Base-by-base conservation (phyloP, 30 jellyfish, hydroid and myxozoan genomes). In the Morbakka virulenta region DNA sequence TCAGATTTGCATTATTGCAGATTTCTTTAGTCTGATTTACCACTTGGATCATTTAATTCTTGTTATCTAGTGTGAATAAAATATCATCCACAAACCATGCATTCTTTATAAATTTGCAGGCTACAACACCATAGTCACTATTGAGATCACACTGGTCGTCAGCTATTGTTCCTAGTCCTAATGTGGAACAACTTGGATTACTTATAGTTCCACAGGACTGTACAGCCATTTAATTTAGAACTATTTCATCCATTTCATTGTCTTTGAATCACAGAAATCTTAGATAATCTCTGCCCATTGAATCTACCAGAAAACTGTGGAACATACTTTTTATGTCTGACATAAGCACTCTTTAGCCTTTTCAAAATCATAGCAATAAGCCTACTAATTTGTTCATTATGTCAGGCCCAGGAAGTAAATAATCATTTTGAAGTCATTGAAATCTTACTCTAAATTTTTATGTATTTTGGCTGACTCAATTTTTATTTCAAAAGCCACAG, bases 321-420 rank as follows among this genome's bases (percentile, higher is more conserved):
- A 83, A 83, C 88, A 83, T 83, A 21, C 50, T 69, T 48, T 72
- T 79, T 23, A 83, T 83, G 83, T 83, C 95, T 21, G 71, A 79
- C 72, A 65, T 83, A 61, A 74, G 51, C 50, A 79, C 88, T 28
- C 73, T 63, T 48, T 68, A 52, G 49, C 74, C 88, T 72, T 65
- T 72, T 48, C 88, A 64, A 72, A 83, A 72, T 22, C 95, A 75
- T 35, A 74, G 28, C 50, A 71, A 78, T 24, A 83, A 83, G 21
- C 89, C 95, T 11, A 83, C 50, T 50, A 83, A 63, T 64, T 70
- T 11, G 73, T 83, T 83, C 65, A 32, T 83, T 36, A 73, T 82
- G 72, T 83, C 95, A 47, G 95, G 89, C 26, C 88, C 95, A 32
- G 57, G 67, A 24, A 72, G 34, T 29, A 83, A 62, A 41, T 3